These are phyloP conservation scores for Enteromius argenteus DNA, from an alignment of 2,797 vertebrate genomes.

Conservation along the genomic window DNA sequence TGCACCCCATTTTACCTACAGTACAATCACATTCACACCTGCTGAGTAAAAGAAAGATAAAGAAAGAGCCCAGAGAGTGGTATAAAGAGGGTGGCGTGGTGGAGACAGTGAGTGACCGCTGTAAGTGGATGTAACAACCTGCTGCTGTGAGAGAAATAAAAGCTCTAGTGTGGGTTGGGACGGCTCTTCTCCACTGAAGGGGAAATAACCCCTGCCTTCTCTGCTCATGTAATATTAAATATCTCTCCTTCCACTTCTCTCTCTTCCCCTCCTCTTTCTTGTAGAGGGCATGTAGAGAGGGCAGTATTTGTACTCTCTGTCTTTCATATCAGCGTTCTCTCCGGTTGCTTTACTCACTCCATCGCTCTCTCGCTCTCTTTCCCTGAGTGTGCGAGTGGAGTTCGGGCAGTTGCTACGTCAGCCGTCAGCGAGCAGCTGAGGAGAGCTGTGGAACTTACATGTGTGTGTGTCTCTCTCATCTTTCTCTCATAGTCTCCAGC, in stretches of 20 bases:
- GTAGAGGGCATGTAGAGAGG: constrained; percentile 39
- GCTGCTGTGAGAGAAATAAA: constrained; percentile 54
- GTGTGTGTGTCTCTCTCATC: constrained; percentile 24
- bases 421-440: constrained; percentile 51
- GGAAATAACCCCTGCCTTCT: constrained; percentile 89
- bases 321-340: constrained; percentile 42
- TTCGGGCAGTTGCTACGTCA: constrained; percentile 59
- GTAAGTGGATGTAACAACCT: constrained; percentile 61
- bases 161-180: constrained; percentile 67
- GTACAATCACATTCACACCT: neutral
- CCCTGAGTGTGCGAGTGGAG: constrained; percentile 52
- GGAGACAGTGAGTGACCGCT: constrained; percentile 47
- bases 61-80: neutral
- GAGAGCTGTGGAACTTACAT: constrained; percentile 57
- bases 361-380: constrained; percentile 32
- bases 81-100: constrained; percentile 10
- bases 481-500: constrained; percentile 35
- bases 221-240: constrained; percentile 95
- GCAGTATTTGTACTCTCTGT: constrained; percentile 36
- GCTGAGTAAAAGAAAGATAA: constrained; percentile 14
- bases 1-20: neutral
- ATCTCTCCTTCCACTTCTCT: constrained; percentile 60
- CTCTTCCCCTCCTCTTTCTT: constrained; percentile 27
- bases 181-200: constrained; percentile 76
- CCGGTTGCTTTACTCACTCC: constrained; percentile 17